A percentile compares a stretch with the other conserved stretches of the same genome.
Evolutionary conservation across 2,888 invertebrate genomes (phyloP).

Genomic region (Drosophila kambysellisi): DNA sequence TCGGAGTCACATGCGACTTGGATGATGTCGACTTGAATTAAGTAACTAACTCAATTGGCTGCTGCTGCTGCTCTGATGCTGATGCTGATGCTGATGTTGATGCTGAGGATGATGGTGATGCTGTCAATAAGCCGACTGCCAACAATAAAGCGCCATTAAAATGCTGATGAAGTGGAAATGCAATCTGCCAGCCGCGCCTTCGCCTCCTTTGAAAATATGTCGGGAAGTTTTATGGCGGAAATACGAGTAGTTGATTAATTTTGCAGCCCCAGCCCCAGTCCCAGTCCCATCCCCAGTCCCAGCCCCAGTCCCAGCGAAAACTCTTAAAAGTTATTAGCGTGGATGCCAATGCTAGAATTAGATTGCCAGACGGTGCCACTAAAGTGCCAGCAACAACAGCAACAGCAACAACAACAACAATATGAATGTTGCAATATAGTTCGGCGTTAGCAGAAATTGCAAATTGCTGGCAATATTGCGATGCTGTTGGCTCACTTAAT

Average conservation of each 20-base stretch:
- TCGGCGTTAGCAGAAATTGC: slow-evolving; percentile 28
- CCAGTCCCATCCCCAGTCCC: slow-evolving; percentile 20
- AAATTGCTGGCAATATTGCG: slow-evolving; percentile 22
- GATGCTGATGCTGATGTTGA: slow-evolving; percentile 7
- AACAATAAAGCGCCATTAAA: slow-evolving; percentile 60
- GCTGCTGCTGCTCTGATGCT: slow-evolving; percentile 9
- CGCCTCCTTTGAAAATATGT: slow-evolving; percentile 43
- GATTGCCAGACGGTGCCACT: slow-evolving; percentile 31
- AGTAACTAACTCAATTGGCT: slow-evolving; percentile 31
- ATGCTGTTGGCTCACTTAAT: slow-evolving; percentile 23
- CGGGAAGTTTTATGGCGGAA: slow-evolving; percentile 54
- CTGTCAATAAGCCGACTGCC: slow-evolving; percentile 45
- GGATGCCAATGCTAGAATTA: slow-evolving; percentile 29
- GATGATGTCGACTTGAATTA: slow-evolving; percentile 34
- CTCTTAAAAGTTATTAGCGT: slow-evolving; percentile 50
- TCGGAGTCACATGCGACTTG: slow-evolving; percentile 18
- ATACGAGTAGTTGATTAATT: slow-evolving; percentile 64
- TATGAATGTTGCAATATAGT: slow-evolving; percentile 32
- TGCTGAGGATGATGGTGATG: slow-evolving; percentile 4
- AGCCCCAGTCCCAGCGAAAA: slow-evolving; percentile 11
- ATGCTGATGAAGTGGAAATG: slow-evolving; percentile 72
- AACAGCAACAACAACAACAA: slow-evolving; percentile 8
- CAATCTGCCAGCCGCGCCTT: slow-evolving; percentile 33
- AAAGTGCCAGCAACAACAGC: slow-evolving; percentile 8
- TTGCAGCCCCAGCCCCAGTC: slow-evolving; percentile 38